phyloP scores from a whole-genome alignment of 2,888 invertebrate species.

The Drosophila monieri region DNA sequence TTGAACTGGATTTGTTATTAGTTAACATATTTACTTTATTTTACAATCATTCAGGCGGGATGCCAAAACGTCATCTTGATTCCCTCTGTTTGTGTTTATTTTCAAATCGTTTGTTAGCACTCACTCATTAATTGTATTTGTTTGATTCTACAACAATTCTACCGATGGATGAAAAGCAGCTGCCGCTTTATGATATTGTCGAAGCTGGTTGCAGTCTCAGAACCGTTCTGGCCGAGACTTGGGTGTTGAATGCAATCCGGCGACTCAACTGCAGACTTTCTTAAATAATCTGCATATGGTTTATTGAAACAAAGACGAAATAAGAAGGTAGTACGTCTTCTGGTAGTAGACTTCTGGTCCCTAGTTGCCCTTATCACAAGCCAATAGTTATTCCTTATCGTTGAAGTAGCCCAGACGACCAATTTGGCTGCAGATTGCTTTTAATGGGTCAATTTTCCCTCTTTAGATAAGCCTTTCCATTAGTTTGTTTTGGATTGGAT shows the following conservation, averaged over 20 bases:
- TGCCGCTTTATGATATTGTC: slow-evolving; percentile 12
- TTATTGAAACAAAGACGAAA: background rate
- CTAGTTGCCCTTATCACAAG: slow-evolving; percentile 14
- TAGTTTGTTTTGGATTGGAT: background rate
- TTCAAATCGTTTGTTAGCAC: slow-evolving; percentile 21
- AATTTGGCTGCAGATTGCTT: background rate
- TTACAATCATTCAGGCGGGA: background rate
- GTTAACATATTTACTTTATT: background rate
- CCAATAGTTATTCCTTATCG: slow-evolving; percentile 19
- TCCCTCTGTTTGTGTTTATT: slow-evolving; percentile 13
- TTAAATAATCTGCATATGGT: slow-evolving; percentile 18
- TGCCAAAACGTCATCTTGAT: slow-evolving; percentile 4
- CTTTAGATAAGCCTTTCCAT: background rate
- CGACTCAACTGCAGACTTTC: slow-evolving; percentile 9
- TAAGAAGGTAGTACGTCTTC: too few species aligned
- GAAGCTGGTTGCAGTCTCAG: background rate
- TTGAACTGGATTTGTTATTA: background rate
- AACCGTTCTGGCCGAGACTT: slow-evolving; percentile 10
- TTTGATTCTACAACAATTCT: slow-evolving; percentile 5
- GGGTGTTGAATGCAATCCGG: slow-evolving; percentile 19
- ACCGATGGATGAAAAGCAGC: slow-evolving; percentile 10
- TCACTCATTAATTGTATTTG: slow-evolving; percentile 33
- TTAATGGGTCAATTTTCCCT: slow-evolving; percentile 17
- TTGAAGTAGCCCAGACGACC: background rate
- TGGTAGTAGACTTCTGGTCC: too few species aligned